phyloP scores from a whole-genome alignment of 2,113 vertebrate species.

The Rhea pennata region DNA sequence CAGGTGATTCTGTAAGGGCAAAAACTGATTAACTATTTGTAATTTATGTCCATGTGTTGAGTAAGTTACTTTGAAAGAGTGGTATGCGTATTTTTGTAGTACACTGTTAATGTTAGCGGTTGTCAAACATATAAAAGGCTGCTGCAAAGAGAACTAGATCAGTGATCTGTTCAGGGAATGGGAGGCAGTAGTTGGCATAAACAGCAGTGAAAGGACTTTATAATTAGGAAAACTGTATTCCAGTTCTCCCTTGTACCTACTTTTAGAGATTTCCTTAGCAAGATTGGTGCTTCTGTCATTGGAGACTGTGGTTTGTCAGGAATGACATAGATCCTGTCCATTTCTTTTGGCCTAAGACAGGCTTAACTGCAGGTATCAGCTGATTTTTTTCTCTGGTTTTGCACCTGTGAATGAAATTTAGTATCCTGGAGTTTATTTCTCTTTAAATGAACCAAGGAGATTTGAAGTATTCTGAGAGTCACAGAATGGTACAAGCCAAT shows the following conservation, averaged over 20 bases:
- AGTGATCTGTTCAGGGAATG: neutral
- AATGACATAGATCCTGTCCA: neutral
- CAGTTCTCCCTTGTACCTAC: neutral
- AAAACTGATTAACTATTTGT: neutral
- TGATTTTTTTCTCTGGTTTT: neutral
- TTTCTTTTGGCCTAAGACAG: too few relatives aligned
- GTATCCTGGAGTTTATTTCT: neutral
- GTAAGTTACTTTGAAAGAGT: neutral
- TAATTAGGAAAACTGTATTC: neutral
- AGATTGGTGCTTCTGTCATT: neutral
- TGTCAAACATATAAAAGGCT: neutral
- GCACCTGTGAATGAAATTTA: neutral
- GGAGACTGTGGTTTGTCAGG: neutral
- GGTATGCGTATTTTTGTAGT: neutral
- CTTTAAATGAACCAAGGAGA: neutral
- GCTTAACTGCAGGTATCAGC: neutral
- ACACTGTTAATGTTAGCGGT: neutral
- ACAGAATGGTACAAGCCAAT: rapidly evolving
- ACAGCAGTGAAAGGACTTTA: neutral
- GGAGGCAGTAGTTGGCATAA: neutral
- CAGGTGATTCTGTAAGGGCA: neutral
- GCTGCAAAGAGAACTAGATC: neutral
- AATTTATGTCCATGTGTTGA: neutral
- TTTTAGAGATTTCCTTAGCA: neutral
- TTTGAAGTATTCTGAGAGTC: neutral